Base-by-base conservation (phyloP, 2,888 invertebrate species). In the Andricus curvator region DNA sequence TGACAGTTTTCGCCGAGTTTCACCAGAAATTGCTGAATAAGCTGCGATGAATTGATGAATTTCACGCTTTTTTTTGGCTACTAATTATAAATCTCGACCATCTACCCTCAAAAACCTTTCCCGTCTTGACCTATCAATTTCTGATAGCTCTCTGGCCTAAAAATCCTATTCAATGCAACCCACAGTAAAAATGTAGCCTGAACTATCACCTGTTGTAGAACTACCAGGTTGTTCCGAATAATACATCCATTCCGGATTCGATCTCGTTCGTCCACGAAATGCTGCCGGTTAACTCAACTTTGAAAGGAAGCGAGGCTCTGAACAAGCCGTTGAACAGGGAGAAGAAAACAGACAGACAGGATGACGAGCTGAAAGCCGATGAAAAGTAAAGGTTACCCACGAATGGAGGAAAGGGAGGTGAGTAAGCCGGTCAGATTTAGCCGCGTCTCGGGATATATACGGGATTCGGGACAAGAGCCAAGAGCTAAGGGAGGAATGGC, bases 361-460 rank as follows among this genome's bases (percentile, higher is more conserved):
- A 64, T 29, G 29, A 64, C 29, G 64, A 64, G 64, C 25, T 33
- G 9, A 33, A 74, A 74, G 51, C n/a, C 33, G 56, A 56, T 74
- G 74, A 74, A 74, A 74, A 29, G 56, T 33, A 74, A 56, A 74
- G 56, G 33, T 74, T 74, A 74, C 51, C 51, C 70, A 56, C 20
- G 25, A 29, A 56, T 29, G 5, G n/a, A 37, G 33, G 37, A 70
- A 15, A 74, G 20, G 48, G 74, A 74, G 56, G n/a, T 56, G 51
- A 74, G 51, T 74, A 74, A 74, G 51, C 74, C 15, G 74, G 74
- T 74, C 56, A 74, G 74, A 56, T 51, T 74, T 56, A 74, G 51
- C 51, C n/a, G 74, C 74, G 37, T 56, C 74, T 60, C 20, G 74
- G 56, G 33, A 74, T 33, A 74, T 56, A 74, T 74, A 56, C 56